phyloP scores from a whole-genome alignment of 2,888 invertebrate genomes.

The Lamellibrachia satsuma region DNA sequence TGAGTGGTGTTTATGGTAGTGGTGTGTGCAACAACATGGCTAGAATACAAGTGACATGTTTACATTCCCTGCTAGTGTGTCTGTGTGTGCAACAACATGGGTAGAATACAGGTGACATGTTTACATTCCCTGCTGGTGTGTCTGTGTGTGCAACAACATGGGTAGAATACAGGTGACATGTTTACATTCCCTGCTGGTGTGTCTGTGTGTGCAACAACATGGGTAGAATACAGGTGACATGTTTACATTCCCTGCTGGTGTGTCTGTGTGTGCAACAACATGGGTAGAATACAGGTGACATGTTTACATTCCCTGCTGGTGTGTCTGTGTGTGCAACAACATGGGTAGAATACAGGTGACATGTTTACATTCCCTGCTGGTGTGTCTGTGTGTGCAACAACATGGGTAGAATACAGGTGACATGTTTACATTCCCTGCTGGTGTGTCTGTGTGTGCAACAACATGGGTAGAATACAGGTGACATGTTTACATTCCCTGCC shows the following conservation, averaged over 20 bases:
- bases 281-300: background rate
- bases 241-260: background rate
- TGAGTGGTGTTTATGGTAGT: background rate
- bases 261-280: background rate
- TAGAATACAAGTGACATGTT: background rate
- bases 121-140: background rate
- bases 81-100: background rate
- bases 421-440: too few species aligned
- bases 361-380: background rate
- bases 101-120: background rate
- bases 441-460: background rate
- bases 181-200: background rate
- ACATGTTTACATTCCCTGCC: background rate
- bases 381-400: background rate
- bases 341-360: background rate
- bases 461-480: background rate
- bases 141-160: background rate
- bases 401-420: too few species aligned
- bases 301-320: background rate
- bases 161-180: background rate
- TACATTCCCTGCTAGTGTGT: background rate
- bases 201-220: background rate
- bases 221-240: background rate
- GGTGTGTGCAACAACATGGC: background rate
- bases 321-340: background rate